Base-by-base conservation (phyloP, 2,797 vertebrate genomes). In the Eulemur coronatus region DNA sequence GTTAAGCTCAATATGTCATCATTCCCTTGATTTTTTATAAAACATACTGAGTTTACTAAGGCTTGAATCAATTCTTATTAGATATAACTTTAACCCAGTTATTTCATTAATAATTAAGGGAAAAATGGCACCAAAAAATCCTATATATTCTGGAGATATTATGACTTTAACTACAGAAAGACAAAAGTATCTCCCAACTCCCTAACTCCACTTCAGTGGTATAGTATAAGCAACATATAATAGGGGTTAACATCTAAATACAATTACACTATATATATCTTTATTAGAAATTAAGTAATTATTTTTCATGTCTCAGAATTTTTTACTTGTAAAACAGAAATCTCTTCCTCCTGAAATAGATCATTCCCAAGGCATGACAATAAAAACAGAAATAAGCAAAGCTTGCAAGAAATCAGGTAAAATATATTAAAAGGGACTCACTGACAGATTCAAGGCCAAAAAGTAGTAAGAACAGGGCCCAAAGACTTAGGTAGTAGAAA, bases 251-350 rank as follows among this genome's bases (percentile, higher is more conserved):
- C 17, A 57, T 70, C 63, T 57, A 88, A 88, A 76, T 65, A 63
- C 6, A 48, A 55, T 46, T 67, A 87, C 7, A 67, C 22, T 63
- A 50, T n/a, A 63, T 9, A 75, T 50, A 46, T 52, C 55, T 87
- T 89, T 79, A 63, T 22, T 95, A 14, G 57, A 87, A 94, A 89
- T 76, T 63, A 89, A 38, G 28, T 89, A 73, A 91, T 63, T 91
- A 57, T 55, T 95, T 94, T 93, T 48, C 33, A 76, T 95, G 85
- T 65, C 46, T 91, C 65, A 95, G 22, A 87, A 95, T 76, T 84
- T 93, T 84, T 38, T 93, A 80, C 48, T 91, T 72, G 3, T 81
- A 80, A 96, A 82, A 94, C 26, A 86, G 38, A 76, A 94, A 88
- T 75, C 24, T 80, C 72, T 80, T 84, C 43, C 24, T 80, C 57